Conservation (phyloP, 2,888 invertebrate genomes). For the Sminthurides aquaticus region DNA sequence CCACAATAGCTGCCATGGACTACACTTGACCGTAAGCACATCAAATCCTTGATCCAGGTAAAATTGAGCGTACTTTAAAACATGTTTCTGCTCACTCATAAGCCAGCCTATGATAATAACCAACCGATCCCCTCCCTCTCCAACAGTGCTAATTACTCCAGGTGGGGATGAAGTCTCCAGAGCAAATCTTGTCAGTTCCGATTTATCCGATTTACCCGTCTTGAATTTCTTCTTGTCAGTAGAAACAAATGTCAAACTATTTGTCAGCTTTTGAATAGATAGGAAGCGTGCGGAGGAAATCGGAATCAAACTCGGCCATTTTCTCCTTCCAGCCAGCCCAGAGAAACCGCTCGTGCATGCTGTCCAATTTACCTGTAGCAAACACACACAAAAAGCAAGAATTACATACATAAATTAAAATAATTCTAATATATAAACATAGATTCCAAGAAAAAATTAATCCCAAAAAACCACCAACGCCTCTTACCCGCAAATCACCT, state of each 20-base stretch:
- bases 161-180: neutral
- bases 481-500: neutral
- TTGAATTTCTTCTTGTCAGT: constrained; percentile 2
- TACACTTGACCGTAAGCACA: constrained; percentile 67
- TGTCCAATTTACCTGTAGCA: neutral
- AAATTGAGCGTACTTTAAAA: constrained; percentile 68
- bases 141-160: neutral
- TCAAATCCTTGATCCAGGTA: constrained; percentile 80
- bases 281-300: neutral
- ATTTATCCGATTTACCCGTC: neutral
- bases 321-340: too few species aligned
- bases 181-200: neutral
- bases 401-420: neutral
- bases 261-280: constrained; percentile 5
- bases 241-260: constrained; percentile 10
- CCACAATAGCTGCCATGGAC: constrained; percentile 78
- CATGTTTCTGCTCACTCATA: constrained; percentile 70
- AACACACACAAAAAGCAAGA: neutral
- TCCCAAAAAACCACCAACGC: too few species aligned
- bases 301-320: too few species aligned
- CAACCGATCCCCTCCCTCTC: constrained; percentile 53
- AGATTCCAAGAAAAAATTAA: too few species aligned
- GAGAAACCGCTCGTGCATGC: too few species aligned
- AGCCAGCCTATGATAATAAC: constrained; percentile 78
- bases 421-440: neutral